Evolutionary conservation across 2,888 invertebrate species (phyloP), one percentile per base, ranked within the genome.

Genomic region (Diplazon laetatorius): DNA sequence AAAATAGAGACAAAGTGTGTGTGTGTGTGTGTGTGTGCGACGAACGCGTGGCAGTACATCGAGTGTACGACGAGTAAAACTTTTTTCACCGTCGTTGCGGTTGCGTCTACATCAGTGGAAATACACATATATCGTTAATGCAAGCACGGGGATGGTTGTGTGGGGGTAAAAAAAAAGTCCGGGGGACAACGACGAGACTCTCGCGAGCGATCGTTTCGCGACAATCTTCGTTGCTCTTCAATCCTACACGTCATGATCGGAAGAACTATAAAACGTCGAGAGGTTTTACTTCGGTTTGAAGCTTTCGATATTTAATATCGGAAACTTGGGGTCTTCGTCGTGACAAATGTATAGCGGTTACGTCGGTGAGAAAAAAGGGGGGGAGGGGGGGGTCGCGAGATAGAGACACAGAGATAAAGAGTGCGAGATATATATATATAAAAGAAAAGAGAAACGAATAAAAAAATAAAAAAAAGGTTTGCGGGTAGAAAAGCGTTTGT

Each of bases 331-430:
- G 76, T 59, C 72, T 71, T n/a, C n/a, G n/a, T n/a, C n/a, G n/a
- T n/a, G n/a, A n/a, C n/a, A n/a, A n/a, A n/a, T n/a, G n/a, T n/a
- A n/a, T n/a, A n/a, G n/a, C n/a, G n/a, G n/a, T n/a, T n/a, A n/a
- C n/a, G n/a, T n/a, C n/a, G n/a, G n/a, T n/a, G n/a, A n/a, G n/a
- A n/a, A n/a, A n/a, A n/a, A n/a, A n/a, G 76, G 69, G 80, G 74
- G 78, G 73, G 76, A 69, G 78, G 80, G 79, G 77, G 44, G 22
- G 83, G 85, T 88, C 78, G 86, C 88, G 87, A 87, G 88, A 89
- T 87, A 88, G 89, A 88, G 87, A 85, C 86, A 85, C 84, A 87
- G 84, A 85, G 85, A 76, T 81, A 76, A 78, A 78, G 80, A 62
- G 81, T 71, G 80, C 80, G 69, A 42, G 75, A 69, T 46, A 63